phyloP scores from a whole-genome alignment of 2,888 invertebrate species.

The Acleris emargana region DNA sequence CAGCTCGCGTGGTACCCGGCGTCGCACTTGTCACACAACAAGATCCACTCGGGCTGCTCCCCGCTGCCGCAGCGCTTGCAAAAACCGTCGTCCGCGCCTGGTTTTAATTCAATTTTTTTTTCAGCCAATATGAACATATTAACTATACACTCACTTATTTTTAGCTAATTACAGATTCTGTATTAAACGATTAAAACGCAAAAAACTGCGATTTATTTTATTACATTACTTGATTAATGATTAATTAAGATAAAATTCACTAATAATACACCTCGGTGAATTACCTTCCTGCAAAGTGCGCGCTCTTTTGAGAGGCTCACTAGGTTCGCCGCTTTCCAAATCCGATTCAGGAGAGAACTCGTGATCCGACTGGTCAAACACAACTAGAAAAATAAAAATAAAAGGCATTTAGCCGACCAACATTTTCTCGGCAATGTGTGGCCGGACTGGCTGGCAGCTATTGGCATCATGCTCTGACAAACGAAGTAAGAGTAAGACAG shows the following conservation, averaged over 20 bases:
- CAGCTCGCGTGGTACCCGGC: conserved; percentile 99
- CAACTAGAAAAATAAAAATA: conserved; percentile 49
- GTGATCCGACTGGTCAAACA: conserved; percentile 90
- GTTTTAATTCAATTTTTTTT: background rate
- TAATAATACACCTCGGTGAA: background rate
- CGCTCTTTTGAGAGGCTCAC: conserved; percentile 90
- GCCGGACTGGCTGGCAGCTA: too few relatives aligned
- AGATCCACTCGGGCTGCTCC: conserved; percentile 98
- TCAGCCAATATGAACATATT: background rate
- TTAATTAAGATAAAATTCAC: background rate
- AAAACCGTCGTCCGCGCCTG: conserved; percentile 86
- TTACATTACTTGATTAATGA: background rate
- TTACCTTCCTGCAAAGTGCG: conserved; percentile 92
- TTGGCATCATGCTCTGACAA: too few relatives aligned
- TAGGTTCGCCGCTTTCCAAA: conserved; percentile 87
- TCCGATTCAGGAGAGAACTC: conserved; percentile 96
- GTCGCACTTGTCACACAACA: conserved; percentile 98
- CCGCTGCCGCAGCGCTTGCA: conserved; percentile 96
- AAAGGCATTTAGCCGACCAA: too few relatives aligned
- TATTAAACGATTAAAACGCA: conserved; percentile 3
- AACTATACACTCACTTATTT: background rate
- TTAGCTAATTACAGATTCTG: background rate
- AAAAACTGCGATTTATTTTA: conserved; percentile 2
- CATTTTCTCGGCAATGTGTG: too few relatives aligned
- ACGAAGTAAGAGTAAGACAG: too few relatives aligned